Evolutionary conservation across 92 coral and sea anemone species (phyloP), one percentile per base, ranked within the genome.

Genomic region (Nematostella vectensis): DNA sequence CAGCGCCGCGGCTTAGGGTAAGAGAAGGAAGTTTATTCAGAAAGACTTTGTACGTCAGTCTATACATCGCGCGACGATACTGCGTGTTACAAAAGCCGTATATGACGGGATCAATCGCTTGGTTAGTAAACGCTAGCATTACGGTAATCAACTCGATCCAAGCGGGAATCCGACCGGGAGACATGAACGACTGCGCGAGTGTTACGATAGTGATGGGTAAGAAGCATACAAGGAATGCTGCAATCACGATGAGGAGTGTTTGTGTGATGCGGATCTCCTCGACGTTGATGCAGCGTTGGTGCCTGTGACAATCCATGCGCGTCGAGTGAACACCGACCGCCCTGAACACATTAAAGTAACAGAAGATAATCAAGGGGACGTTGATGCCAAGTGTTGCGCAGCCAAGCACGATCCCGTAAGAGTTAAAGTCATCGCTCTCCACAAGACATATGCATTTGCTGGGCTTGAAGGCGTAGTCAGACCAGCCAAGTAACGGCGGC

Each of bases 191-290:
- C 25, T 62, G 47, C 2, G 62, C 48, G 18, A 76, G 47, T 12
- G 58, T 33, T 2, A 42, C 45, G 22, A 76, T 1, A 17, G 63
- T 69, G 2, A 65, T 58, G 0, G 83, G 77, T 8, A 69, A 13
- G 65, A 72, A 76, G 4, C 63, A 63, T 0, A 59, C 31, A 15
- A 61, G 47, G 38, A 68, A 76, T 18, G 83, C 58, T 29, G 74
- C 74, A 55, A 69, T 72, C 51, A 76, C 72, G 3, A 76, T 64
- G 22, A 77, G 40, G 8, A 77, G 42, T 6, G 72, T 68, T 31
- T 61, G 69, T 9, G 77, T 69, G 25, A 69, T 54, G 56, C 63
- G 64, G 53, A 77, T 77, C 37, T 77, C 83, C 39, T 69, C 77
- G 28, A 43, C 62, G 18, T 72, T 40, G 23, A 67, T 39, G 13